Base-by-base conservation (phyloP, 2,888 invertebrate genomes). In the Lydus trimaculatus region DNA sequence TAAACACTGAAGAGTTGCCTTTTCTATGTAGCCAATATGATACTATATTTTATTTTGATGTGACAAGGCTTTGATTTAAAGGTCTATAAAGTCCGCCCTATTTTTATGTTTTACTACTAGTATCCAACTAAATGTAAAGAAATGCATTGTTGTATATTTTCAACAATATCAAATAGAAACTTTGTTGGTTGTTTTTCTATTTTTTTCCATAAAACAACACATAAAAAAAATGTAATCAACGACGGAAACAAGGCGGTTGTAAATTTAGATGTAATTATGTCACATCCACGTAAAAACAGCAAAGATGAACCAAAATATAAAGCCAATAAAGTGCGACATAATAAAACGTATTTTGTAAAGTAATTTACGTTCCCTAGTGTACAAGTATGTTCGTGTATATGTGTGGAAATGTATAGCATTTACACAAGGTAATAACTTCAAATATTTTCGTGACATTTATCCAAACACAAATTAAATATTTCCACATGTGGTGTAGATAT, bases 1-100 rank as follows among this genome's bases (percentile, higher is more conserved):
- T 83, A 82, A 82, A 82, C 84, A 81, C 81, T 79, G 81, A 82
- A 80, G 78, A 82, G 81, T 79, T 80, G 82, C 81, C 82, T 80
- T 81, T 81, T 82, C 82, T 82, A 79, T 81, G 82, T 80, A 80
- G 81, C 83, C 83, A 81, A 84, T 84, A 83, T 82, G 80, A 81
- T 81, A 79, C 81, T 80, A 83, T 84, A 83, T 84, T 82, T 83
- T 82, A 83, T 82, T 81, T 81, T 83, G 83, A 83, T 84, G 83
- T 83, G 83, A 83, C 83, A 78, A 73, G 75, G 77, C 77, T 81
- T 82, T 83, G 83, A 83, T 83, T 84, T 83, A 83, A 80, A 80
- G 77, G 77, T 77, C 80, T 79, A 82, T 83, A 83, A 83, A 83
- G 80, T 74, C 80, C 79, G 79, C 79, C 80, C 79, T 75, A 71